Evolutionary conservation across 2,113 vertebrate genomes (phyloP).

Genomic region (Opisthocomus hoazin): DNA sequence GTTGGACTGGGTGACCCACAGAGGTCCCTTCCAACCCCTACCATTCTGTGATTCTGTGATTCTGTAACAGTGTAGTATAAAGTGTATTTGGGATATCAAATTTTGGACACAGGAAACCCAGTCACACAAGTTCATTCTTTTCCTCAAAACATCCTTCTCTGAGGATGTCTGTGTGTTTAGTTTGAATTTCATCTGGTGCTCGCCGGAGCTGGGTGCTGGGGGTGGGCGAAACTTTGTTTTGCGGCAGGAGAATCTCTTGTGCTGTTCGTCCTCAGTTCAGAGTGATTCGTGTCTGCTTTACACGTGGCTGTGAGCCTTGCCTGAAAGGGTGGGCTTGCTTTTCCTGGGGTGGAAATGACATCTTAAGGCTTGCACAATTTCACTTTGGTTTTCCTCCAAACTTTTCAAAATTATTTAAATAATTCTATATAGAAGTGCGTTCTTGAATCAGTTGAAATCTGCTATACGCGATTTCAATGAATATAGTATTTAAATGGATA

Average conservation of each 20-base stretch:
- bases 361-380: background rate
- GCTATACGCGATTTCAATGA: accelerated
- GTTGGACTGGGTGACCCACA: too few relatives aligned
- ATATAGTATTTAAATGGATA: accelerated
- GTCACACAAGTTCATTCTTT: accelerated
- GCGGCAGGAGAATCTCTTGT: background rate
- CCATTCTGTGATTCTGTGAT: too few relatives aligned
- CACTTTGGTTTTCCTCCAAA: accelerated
- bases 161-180: background rate
- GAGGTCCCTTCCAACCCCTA: too few relatives aligned
- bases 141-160: background rate
- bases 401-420: background rate
- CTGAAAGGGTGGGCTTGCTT: accelerated
- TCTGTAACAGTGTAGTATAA: too few relatives aligned
- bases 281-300: background rate
- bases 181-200: background rate
- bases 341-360: background rate
- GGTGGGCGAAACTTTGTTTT: background rate
- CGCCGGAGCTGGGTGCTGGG: background rate
- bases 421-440: background rate
- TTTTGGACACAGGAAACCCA: background rate
- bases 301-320: background rate
- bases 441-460: background rate
- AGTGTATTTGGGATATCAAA: background rate
- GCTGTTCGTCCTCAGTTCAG: accelerated